These are phyloP conservation scores for Rhodeus uyekii DNA, from an alignment of 2,797 vertebrate genomes.

Conservation along the genomic window DNA sequence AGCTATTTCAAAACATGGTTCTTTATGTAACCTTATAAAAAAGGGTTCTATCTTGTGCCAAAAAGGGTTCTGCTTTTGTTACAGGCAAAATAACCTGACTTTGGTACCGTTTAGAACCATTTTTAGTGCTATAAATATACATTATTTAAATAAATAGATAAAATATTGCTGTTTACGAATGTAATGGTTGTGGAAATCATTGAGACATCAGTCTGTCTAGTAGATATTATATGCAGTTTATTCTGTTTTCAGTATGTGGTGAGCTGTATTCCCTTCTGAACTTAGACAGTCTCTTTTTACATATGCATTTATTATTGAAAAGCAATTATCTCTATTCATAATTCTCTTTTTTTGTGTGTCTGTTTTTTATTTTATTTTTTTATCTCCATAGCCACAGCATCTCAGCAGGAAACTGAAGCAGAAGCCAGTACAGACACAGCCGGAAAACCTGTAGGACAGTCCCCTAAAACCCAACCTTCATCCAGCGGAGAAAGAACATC, in stretches of 20 bases:
- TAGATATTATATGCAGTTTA: not conserved
- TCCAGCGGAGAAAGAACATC: conserved; percentile 76
- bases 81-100: too few species aligned
- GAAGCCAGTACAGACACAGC: conserved; percentile 82
- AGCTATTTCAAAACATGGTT: not conserved
- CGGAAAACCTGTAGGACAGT: conserved; percentile 82
- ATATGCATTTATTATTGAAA: not conserved
- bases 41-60: too few species aligned
- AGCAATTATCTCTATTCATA: not conserved
- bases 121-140: not conserved
- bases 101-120: not conserved
- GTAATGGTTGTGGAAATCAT: not conserved
- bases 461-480: conserved; percentile 78
- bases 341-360: not conserved
- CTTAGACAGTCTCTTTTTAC: not conserved
- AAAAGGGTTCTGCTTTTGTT: not conserved
- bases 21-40: not conserved
- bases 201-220: not conserved
- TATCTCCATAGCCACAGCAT: conserved; percentile 82
- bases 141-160: not conserved
- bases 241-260: not conserved
- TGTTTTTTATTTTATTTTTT: not conserved
- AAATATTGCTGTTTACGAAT: not conserved
- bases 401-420: conserved; percentile 90
- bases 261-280: not conserved